Conservation (phyloP, 2,888 invertebrate species). For the Melitaea athalia region DNA sequence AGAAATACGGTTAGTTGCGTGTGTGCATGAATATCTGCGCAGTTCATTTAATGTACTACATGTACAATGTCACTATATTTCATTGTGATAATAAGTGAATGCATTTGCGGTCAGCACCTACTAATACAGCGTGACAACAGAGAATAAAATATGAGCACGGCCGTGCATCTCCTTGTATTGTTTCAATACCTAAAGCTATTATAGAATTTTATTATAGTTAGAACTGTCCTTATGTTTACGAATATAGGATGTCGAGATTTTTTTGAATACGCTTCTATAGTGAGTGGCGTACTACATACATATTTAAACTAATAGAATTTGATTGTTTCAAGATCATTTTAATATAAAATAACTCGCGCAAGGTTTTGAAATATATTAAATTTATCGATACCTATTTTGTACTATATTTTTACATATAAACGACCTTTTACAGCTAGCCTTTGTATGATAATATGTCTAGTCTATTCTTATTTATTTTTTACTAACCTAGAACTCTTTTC, state of each 20-base stretch:
- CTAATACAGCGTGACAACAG: constrained; percentile 18
- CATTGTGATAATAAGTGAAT: constrained; percentile 24
- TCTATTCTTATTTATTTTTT: no score
- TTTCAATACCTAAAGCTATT: not conserved
- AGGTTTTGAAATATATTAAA: no score
- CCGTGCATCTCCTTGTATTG: not conserved
- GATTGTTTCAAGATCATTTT: no score
- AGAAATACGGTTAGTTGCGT: constrained; percentile 11
- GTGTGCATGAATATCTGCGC: not conserved
- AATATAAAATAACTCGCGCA: no score
- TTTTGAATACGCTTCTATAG: no score
- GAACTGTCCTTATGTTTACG: not conserved
- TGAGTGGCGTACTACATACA: not conserved
- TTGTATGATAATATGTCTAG: no score
- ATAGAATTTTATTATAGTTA: not conserved
- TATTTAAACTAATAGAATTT: not conserved
- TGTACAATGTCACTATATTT: constrained; percentile 16
- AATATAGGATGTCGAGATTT: not conserved
- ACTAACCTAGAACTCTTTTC: no score
- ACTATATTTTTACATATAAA: no score
- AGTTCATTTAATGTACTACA: not conserved
- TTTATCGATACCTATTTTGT: no score
- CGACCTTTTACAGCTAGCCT: no score
- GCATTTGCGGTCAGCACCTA: constrained; percentile 16
- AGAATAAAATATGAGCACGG: not conserved